phyloP scores from a whole-genome alignment of 2,888 invertebrate genomes.

The Oxycera nigricornis region DNA sequence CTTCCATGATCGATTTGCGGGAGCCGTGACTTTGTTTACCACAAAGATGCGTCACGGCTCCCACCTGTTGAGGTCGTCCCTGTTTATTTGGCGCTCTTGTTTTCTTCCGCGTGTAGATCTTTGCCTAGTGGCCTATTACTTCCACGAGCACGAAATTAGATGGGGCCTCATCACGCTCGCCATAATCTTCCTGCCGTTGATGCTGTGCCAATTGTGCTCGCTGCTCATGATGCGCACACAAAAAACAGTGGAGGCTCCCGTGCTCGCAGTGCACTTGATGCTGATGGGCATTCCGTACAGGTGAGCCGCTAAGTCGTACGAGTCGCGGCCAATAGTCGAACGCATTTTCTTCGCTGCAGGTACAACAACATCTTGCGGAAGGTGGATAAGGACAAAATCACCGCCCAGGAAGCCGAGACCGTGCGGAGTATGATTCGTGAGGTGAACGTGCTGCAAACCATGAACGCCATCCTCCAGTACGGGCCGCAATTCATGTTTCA shows the following conservation, averaged over 20 bases:
- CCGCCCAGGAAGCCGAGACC: conserved; percentile 43
- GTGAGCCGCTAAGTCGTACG: neutral
- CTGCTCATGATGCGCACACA: conserved; percentile 45
- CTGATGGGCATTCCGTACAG: conserved; percentile 46
- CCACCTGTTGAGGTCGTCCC: conserved; percentile 33
- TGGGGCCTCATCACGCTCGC: conserved; percentile 47
- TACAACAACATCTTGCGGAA: conserved; percentile 46
- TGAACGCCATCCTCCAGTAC: conserved; percentile 48
- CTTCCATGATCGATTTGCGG: neutral
- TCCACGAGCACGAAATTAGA: conserved; percentile 45
- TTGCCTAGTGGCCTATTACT: conserved; percentile 46
- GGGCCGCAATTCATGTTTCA: conserved; percentile 49
- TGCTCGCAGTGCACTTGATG: conserved; percentile 44
- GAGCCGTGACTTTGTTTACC: conserved; percentile 41
- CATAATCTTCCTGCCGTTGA: conserved; percentile 47
- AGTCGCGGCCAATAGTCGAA: no score
- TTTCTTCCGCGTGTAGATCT: conserved; percentile 44
- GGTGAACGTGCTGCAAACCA: conserved; percentile 46
- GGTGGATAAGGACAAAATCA: conserved; percentile 46
- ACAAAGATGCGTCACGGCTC: neutral
- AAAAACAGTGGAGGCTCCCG: conserved; percentile 40
- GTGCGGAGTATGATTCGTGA: conserved; percentile 45
- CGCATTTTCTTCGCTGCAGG: conserved; percentile 29
- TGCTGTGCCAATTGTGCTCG: conserved; percentile 48
- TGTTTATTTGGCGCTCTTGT: neutral